Percentiles rank a stretch among this genome's conserved stretches.
These are phyloP conservation scores for Lerista edwardsae DNA, from an alignment of 2,797 vertebrate genomes.

Conservation along the genomic window DNA sequence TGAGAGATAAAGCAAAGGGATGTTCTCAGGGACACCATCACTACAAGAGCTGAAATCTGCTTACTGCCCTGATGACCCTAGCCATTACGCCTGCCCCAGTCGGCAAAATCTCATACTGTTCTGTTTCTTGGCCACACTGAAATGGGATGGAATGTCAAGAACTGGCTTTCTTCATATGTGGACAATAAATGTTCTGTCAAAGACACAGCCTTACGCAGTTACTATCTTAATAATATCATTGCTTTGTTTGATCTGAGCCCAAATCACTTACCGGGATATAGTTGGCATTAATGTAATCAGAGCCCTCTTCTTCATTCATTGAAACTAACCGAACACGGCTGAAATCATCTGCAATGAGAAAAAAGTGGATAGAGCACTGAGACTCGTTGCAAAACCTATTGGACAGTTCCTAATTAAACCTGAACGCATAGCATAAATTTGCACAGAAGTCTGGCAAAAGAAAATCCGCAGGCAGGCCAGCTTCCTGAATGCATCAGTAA, in stretches of 20 bases:
- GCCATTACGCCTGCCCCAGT: neutral
- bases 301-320: conserved; percentile 91
- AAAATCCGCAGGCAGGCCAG: neutral
- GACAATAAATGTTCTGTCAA: neutral
- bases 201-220: neutral
- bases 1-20: neutral
- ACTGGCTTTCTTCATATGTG: neutral
- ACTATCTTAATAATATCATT: neutral
- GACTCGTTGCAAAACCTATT: neutral
- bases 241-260: neutral
- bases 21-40: neutral
- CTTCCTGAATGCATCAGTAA: neutral
- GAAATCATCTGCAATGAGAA: conserved; percentile 86
- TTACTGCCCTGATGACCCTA: neutral
- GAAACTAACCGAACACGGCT: conserved; percentile 91
- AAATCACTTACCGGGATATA: conserved; percentile 91
- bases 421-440: neutral
- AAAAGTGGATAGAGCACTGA: neutral
- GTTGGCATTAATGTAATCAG: conserved; percentile 97
- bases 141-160: neutral
- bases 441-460: neutral
- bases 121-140: neutral
- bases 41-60: neutral
- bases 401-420: neutral
- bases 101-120: neutral